These are phyloP conservation scores for Triplophysa siluroides DNA, from an alignment of 2,113 vertebrate species.

Conservation along the genomic window DNA sequence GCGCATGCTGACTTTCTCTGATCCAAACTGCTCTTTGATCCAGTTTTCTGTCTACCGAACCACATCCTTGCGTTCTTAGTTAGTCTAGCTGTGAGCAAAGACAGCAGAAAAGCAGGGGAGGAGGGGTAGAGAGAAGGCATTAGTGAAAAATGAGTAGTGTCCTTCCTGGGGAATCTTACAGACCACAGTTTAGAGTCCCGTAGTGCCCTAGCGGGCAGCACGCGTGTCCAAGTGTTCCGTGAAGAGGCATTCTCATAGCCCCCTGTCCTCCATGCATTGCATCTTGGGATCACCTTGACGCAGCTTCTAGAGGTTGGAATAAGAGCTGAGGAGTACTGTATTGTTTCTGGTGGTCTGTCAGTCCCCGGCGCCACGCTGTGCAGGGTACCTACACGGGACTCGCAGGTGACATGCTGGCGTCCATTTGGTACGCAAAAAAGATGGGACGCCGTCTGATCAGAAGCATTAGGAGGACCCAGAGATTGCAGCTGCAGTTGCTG, in stretches of 20 bases:
- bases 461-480: conserved; percentile 63
- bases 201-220: conserved; percentile 34
- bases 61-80: conserved; percentile 5
- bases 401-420: conserved; percentile 67
- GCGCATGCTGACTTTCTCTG: not conserved
- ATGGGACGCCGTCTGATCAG: conserved; percentile 68
- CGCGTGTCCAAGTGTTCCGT: conserved; percentile 19
- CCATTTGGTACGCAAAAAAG: conserved; percentile 68
- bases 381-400: not conserved
- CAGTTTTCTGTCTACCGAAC: not conserved
- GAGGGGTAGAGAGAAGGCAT: conserved; percentile 46
- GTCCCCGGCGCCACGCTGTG: not conserved
- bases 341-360: not conserved
- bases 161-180: conserved; percentile 42
- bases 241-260: conserved; percentile 20
- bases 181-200: conserved; percentile 35
- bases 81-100: conserved; percentile 45
- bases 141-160: conserved; percentile 57
- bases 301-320: conserved; percentile 41
- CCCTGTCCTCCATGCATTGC: conserved; percentile 10
- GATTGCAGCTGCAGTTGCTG: conserved; percentile 64
- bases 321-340: conserved; percentile 26
- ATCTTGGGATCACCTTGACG: conserved; percentile 35
- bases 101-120: conserved; percentile 23
- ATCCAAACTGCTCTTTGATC: not conserved